Evolutionary conservation across 2,888 invertebrate genomes (phyloP), one percentile per base, ranked within the genome.

Genomic region (Willowsia nigromaculata): DNA sequence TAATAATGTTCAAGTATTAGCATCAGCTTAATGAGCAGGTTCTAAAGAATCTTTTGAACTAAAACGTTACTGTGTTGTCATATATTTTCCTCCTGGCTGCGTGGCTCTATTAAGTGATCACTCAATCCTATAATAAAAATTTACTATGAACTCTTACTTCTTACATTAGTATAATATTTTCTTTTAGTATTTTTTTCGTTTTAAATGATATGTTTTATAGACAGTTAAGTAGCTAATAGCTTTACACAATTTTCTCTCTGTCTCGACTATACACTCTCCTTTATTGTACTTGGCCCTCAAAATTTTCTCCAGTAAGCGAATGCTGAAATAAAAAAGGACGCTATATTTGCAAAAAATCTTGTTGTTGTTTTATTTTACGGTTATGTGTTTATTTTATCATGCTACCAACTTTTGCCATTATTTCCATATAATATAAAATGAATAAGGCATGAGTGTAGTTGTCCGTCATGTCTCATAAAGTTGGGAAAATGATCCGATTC

Each of bases 221-320:
- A 59, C 30, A 65, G 33, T 65, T 65, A 47, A 71, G 25, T 37
- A 22, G n/a, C 33, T 43, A 15, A 22, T 74, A 33, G 33, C 78
- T 78, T 33, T 78, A 78, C 11, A 53, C 33, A n/a, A 15, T 30
- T 78, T 53, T 78, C 22, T 74, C 18, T 53, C 53, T 78, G 30
- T 78, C 33, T 71, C 47, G 13, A 25, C 40, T 25, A 59, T 25
- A 25, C 25, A 5, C 18, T 3, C 18, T 6, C 22, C 22, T 56
- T 18, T 56, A 33, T 4, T 22, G 37, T 40, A 59, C 81, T 81
- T 81, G 33, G 22, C 56, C 40, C 81, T 86, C 85, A 62, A 81
- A 82, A 85, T 82, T 90, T 76, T 80, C 88, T 90, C 90, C 91
- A 90, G 91, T 91, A 90, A 91, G 90, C 90, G 65, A 88, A 56